A percentile compares a stretch with the other conserved stretches of the same genome.
These are phyloP conservation scores for Nesogale talazaci DNA, from an alignment of 2,113 vertebrate species.

Conservation along the genomic window DNA sequence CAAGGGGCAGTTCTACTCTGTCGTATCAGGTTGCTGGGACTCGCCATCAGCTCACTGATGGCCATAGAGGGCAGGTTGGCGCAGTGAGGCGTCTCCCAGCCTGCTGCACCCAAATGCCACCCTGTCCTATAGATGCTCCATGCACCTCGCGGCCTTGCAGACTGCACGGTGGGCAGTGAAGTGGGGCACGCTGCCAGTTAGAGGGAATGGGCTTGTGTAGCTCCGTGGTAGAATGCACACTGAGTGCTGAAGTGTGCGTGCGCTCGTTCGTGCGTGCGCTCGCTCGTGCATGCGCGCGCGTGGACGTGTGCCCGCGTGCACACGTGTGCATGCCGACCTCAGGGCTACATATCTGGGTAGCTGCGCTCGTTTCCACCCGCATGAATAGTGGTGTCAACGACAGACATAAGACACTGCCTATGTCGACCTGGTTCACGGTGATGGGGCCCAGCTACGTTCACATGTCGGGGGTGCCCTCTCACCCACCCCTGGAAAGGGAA, in stretches of 20 bases:
- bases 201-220: slow-evolving; percentile 58
- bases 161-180: slow-evolving; percentile 9
- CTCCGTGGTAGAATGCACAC: neutral
- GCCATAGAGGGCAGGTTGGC: neutral
- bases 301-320: neutral
- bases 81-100: neutral
- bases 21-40: neutral
- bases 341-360: neutral
- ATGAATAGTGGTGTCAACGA: slow-evolving; percentile 4
- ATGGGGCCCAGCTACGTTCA: slow-evolving; percentile 63
- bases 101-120: neutral
- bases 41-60: slow-evolving; percentile 9
- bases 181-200: slow-evolving; percentile 44
- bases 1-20: neutral
- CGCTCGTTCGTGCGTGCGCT: neutral
- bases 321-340: neutral
- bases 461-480: slow-evolving; percentile 57
- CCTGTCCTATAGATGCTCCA: neutral
- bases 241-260: neutral
- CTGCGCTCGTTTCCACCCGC: neutral
- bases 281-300: neutral
- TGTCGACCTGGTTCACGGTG: slow-evolving; percentile 47
- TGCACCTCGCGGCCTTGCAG: slow-evolving; percentile 32
- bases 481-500: slow-evolving; percentile 43
- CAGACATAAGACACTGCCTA: slow-evolving; percentile 51